These are phyloP conservation scores for Boleophthalmus pectinirostris DNA, from an alignment of 2,113 vertebrate genomes.

Conservation along the genomic window DNA sequence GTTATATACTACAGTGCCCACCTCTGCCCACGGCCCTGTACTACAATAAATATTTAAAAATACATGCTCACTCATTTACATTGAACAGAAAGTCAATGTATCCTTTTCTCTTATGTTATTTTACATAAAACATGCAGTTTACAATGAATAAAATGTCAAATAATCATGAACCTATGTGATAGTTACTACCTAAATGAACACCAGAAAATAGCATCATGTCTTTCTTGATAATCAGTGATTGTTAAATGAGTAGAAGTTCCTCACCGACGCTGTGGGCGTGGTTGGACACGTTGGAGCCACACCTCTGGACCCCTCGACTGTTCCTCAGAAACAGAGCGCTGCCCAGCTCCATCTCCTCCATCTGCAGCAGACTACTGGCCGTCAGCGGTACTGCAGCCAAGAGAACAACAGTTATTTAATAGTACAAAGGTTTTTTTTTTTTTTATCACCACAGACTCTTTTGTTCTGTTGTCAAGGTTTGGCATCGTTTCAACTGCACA, in stretches of 20 bases:
- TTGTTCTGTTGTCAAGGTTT: conserved; percentile 19
- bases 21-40: no score
- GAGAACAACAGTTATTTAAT: conserved; percentile 1
- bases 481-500: not conserved
- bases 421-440: conserved; percentile 3
- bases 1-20: no score
- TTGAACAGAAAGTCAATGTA: no score
- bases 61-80: no score
- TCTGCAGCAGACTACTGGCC: conserved; percentile 78
- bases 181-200: no score
- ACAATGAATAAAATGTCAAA: no score
- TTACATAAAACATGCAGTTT: no score
- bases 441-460: conserved; percentile 17
- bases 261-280: conserved; percentile 74
- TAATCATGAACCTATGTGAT: no score
- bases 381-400: conserved; percentile 65
- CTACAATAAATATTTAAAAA: no score
- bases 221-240: no score
- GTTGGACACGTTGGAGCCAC: conserved; percentile 74
- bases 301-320: conserved; percentile 78
- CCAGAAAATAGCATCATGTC: no score
- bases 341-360: conserved; percentile 81
- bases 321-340: conserved; percentile 70
- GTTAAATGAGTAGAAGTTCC: conserved; percentile 13
- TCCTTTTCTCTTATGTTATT: no score